These are phyloP conservation scores for Terrapene triunguis DNA, from an alignment of 2,113 vertebrate genomes.

Conservation along the genomic window DNA sequence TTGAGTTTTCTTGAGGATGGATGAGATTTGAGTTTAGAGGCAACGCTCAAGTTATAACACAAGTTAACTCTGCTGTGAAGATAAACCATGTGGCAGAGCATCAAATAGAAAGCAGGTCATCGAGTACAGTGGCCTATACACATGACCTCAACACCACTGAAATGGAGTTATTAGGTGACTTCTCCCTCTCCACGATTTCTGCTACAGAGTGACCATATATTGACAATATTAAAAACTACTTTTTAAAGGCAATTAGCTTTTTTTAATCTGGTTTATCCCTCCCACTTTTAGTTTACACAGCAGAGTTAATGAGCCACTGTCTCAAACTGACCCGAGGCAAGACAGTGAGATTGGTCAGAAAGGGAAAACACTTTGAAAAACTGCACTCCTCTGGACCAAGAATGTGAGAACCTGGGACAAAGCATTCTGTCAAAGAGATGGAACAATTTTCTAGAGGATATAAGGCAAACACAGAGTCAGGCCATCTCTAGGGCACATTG, in stretches of 20 bases:
- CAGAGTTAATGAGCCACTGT: no score
- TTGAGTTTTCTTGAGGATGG: not conserved
- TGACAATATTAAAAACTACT: accelerated
- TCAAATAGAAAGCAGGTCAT: not conserved
- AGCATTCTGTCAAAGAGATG: not conserved
- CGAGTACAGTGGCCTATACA: not conserved
- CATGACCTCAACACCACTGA: not conserved
- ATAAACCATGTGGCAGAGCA: not conserved
- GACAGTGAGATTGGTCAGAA: no score
- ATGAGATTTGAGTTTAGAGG: not conserved
- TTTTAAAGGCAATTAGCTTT: not conserved
- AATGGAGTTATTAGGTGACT: not conserved
- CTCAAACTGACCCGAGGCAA: no score
- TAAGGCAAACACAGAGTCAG: not conserved
- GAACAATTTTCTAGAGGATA: not conserved
- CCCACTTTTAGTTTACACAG: accelerated
- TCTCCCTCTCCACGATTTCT: not conserved
- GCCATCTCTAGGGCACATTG: no score
- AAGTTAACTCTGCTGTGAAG: not conserved
- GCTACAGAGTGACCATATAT: not conserved
- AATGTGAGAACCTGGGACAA: accelerated
- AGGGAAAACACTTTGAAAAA: not conserved
- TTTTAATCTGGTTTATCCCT: no score
- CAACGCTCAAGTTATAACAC: not conserved
- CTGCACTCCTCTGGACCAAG: accelerated